Evolutionary conservation across 2,888 invertebrate genomes (phyloP).

Genomic region (Embidobia sp.): DNA sequence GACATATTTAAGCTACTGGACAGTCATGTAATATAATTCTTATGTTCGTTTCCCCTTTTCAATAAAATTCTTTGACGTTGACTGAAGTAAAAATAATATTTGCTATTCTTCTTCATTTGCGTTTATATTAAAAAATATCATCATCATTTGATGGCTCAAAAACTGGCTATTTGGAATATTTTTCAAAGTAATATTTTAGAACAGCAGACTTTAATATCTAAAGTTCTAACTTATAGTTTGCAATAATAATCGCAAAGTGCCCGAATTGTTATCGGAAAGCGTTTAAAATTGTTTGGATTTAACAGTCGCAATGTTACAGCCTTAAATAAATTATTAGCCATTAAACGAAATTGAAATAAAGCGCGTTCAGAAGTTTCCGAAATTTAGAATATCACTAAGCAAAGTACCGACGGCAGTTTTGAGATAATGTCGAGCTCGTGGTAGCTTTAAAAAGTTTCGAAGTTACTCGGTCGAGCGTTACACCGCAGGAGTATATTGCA

Average conservation of each 20-base stretch:
- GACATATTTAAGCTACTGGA: conserved; percentile 2
- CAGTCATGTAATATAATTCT: too few relatives aligned
- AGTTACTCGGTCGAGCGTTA: conserved; percentile 1
- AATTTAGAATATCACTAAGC: conserved; percentile 11
- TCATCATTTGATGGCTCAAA: too few relatives aligned
- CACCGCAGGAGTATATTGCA: conserved; percentile 2
- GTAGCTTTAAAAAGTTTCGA: conserved; percentile 16
- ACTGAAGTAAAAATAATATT: too few relatives aligned
- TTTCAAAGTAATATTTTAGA: neutral
- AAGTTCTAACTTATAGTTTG: too few relatives aligned
- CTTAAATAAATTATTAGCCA: conserved; percentile 14
- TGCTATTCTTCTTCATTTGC: neutral
- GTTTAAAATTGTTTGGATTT: too few relatives aligned
- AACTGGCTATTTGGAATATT: too few relatives aligned
- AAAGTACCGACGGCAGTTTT: conserved; percentile 23
- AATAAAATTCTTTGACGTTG: too few relatives aligned
- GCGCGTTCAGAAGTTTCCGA: conserved; percentile 5
- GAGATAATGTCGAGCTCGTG: conserved; percentile 16
- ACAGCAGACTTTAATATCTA: too few relatives aligned
- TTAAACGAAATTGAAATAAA: conserved; percentile 15
- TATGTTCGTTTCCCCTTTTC: too few relatives aligned
- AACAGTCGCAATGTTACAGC: too few relatives aligned
- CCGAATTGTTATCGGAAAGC: too few relatives aligned
- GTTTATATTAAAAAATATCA: neutral
- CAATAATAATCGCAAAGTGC: too few relatives aligned